Base-by-base conservation (phyloP, 2,113 vertebrate genomes). In the Gadus chalcogrammus region DNA sequence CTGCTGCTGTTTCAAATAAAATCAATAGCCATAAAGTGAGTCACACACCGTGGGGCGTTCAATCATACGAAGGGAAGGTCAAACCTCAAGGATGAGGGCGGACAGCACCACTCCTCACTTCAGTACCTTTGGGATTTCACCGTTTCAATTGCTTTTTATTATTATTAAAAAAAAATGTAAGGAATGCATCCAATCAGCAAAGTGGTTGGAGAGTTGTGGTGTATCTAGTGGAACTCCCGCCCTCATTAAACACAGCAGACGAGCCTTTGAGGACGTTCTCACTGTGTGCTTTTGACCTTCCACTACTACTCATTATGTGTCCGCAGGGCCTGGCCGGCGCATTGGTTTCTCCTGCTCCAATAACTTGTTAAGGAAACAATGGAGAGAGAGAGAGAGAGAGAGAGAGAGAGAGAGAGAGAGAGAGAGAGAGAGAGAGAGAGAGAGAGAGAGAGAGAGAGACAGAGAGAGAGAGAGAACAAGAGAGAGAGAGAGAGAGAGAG, bases 211-310 rank as follows among this genome's bases (percentile, higher is more conserved):
- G 42, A 2, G 42, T 13, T 48, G 7, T 48, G 6, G 9, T 13
- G 42, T 48, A 13, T 13, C 42, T 2, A 48, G 42, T 12, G 9
- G 9, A 48, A 48, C 8, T 9, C 42, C 42, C 42, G 12, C 42
- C 42, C 9, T 48, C 42, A 48, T 48, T 48, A 13, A 58, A n/a
- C 13, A 58, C 55, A 58, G 55, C 55, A 58, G 67, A 73, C 38
- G 0, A 35, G 58, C 61, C 61, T 65, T 64, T 71, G 69, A 13
- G 52, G 48, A 66, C 48, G 42, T 52, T 68, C 74, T 64, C 82
- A 73, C 63, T 72, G 79, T 84, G 15, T 83, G 72, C 56, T 73
- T 70, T 72, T 84, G 83, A 87, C 85, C 82, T 82, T 85, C 79
- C 67, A 59, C 68, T 70, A 73, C 74, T 78, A 76, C 48, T 56